phyloP scores from a whole-genome alignment of 2,888 invertebrate species.

The Tryphoninae sp. region DNA sequence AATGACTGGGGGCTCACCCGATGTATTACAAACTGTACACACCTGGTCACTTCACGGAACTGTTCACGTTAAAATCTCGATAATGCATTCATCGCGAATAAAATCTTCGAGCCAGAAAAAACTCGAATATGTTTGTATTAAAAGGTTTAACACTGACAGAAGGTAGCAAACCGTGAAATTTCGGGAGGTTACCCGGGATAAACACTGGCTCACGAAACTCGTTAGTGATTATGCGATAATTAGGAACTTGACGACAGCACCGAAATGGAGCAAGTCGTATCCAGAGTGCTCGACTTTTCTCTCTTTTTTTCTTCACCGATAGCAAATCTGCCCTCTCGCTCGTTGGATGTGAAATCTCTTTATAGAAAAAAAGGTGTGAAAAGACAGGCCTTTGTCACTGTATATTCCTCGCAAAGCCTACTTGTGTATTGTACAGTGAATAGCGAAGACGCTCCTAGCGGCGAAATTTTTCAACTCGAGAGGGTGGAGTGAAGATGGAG shows the following conservation, averaged over 20 bases:
- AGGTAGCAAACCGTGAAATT: conserved; percentile 22
- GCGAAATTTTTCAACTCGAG: conserved; percentile 9
- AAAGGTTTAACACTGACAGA: conserved; percentile 30
- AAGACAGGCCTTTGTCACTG: conserved; percentile 19
- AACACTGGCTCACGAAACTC: conserved; percentile 7
- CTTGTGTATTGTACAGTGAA: conserved; percentile 6
- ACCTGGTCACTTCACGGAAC: background rate
- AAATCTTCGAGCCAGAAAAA: background rate
- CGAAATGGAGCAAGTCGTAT: background rate
- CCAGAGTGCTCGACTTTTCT: background rate
- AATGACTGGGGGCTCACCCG: background rate
- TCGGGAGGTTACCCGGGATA: conserved; percentile 33
- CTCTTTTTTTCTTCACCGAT: background rate
- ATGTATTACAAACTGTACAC: background rate
- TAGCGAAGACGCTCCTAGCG: background rate
- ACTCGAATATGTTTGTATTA: conserved; percentile 3
- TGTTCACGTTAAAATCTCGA: background rate
- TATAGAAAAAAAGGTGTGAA: conserved; percentile 20
- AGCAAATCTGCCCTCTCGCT: background rate
- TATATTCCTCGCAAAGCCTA: conserved; percentile 16
- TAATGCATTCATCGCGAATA: background rate
- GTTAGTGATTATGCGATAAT: background rate
- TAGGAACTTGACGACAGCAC: background rate
- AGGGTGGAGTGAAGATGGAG: background rate
- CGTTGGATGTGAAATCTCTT: background rate